Evolutionary conservation across 2,113 vertebrate genomes (phyloP).

Genomic region (Callopanchax toddi): DNA sequence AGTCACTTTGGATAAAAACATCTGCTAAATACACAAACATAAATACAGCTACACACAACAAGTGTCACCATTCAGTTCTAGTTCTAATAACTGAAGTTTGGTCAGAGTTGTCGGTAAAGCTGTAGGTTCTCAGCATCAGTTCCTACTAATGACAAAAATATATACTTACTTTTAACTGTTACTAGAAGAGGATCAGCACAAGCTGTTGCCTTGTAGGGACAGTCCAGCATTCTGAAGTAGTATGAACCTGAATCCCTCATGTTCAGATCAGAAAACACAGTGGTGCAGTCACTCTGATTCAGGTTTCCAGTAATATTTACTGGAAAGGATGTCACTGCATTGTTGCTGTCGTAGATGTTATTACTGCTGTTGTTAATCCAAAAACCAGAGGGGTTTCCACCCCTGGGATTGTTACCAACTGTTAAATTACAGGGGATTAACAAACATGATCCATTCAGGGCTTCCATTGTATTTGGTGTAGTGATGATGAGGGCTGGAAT

Average conservation of each 20-base stretch:
- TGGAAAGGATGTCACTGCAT: not conserved
- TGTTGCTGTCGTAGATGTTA: not conserved
- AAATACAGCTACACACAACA: too few species aligned
- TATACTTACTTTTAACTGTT: constrained; percentile 27
- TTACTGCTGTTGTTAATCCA: constrained; percentile 26
- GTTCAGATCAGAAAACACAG: constrained; percentile 36
- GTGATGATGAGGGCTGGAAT: fast-evolving
- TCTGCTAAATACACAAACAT: too few species aligned
- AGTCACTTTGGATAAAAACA: too few species aligned
- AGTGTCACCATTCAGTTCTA: too few species aligned
- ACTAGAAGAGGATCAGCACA: not conserved
- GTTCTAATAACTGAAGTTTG: too few species aligned
- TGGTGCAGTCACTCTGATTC: constrained; percentile 50
- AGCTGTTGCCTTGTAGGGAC: fast-evolving
- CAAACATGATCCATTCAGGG: constrained; percentile 59
- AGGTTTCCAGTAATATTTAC: constrained; percentile 54
- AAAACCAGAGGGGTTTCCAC: not conserved
- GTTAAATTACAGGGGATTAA: constrained; percentile 53
- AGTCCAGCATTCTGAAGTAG: constrained; percentile 47
- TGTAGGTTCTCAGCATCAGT: too few species aligned
- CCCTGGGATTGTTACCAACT: fast-evolving
- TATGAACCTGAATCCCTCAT: not conserved
- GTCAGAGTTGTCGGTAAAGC: too few species aligned
- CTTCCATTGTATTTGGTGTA: constrained; percentile 21
- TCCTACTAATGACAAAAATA: too few species aligned